Percentiles rank a stretch among this genome's conserved stretches.
These are phyloP conservation scores for Cephus pygmeus DNA, from an alignment of 2,888 invertebrate genomes.

Conservation along the genomic window DNA sequence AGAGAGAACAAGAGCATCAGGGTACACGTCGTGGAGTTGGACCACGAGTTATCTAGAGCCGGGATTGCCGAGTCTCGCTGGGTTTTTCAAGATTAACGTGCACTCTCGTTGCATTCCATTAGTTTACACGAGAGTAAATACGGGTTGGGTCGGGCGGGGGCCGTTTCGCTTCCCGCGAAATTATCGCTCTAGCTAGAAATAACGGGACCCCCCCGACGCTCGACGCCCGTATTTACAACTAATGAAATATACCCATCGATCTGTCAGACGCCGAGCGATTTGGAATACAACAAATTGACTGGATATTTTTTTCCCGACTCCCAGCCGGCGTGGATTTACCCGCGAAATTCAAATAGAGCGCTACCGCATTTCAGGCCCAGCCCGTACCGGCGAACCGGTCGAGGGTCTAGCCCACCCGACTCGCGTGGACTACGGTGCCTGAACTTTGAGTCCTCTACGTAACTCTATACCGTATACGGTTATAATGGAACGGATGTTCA, in stretches of 20 bases:
- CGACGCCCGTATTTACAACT: background rate
- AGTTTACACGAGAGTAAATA: background rate
- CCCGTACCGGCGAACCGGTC: background rate
- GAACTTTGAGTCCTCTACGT: background rate
- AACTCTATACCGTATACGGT: background rate
- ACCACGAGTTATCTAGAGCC: background rate
- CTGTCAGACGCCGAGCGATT: background rate
- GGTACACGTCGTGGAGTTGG: background rate
- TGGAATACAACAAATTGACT: background rate
- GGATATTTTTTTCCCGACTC: background rate
- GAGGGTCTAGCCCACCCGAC: background rate
- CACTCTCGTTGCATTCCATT: background rate
- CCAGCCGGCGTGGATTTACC: background rate
- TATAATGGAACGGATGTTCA: background rate
- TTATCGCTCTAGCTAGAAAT: background rate
- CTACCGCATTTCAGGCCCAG: background rate
- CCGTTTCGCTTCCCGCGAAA: background rate
- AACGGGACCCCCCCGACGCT: background rate
- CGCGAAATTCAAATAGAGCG: background rate
- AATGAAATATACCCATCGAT: background rate
- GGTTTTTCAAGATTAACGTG: slow-evolving; percentile 7
- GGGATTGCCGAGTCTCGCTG: slow-evolving; percentile 3
- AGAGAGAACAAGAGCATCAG: background rate
- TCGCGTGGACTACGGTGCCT: background rate
- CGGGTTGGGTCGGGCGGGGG: background rate